Conservation (phyloP, 2,888 invertebrate species). For the Lasius platythorax region DNA sequence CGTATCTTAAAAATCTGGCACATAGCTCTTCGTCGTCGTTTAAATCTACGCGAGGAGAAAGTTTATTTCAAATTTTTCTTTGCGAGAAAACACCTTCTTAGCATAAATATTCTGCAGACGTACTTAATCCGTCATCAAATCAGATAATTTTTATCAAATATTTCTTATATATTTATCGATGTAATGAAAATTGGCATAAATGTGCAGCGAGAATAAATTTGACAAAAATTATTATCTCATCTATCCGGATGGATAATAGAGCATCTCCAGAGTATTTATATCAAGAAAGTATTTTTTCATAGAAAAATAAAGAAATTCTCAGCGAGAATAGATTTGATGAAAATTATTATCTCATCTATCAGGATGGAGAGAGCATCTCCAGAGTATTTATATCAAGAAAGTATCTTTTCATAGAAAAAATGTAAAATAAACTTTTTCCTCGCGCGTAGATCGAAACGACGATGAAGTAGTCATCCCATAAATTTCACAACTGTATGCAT, state of each 20-base stretch:
- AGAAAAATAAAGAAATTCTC: background rate
- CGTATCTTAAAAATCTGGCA: background rate
- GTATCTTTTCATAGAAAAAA: background rate
- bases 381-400: background rate
- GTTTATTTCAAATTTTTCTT: background rate
- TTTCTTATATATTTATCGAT: background rate
- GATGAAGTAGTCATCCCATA: background rate
- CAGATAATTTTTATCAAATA: background rate
- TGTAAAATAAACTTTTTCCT: background rate
- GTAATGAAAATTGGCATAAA: background rate
- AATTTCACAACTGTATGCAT: background rate
- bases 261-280: background rate
- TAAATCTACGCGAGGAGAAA: background rate
- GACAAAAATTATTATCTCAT: background rate
- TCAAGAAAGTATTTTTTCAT: background rate
- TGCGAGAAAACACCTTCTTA: background rate
- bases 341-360: background rate
- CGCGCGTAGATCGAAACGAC: background rate
- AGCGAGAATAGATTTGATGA: background rate
- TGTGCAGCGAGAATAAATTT: background rate
- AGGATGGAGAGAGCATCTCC: background rate
- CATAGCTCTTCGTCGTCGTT: background rate
- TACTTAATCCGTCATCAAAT: background rate
- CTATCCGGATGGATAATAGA: background rate
- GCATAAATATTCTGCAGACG: background rate